These are phyloP conservation scores for Pediacus dermestoides DNA, from an alignment of 2,888 invertebrate genomes.

Conservation along the genomic window DNA sequence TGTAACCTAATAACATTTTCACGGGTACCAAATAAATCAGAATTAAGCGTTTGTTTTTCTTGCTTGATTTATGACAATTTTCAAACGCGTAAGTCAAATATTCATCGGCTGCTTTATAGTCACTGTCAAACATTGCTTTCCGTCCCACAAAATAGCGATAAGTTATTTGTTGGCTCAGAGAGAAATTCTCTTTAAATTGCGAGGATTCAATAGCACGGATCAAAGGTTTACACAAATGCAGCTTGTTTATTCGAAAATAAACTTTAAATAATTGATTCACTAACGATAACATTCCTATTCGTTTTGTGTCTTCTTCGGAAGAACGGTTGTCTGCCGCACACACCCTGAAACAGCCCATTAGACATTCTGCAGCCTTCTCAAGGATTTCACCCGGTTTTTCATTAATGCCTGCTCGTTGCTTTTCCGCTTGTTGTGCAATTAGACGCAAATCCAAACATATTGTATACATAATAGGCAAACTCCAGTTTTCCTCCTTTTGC, in stretches of 20 bases:
- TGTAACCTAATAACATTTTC: constrained; percentile 93
- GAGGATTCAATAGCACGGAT: constrained; percentile 95
- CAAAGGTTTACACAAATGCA: constrained; percentile 88
- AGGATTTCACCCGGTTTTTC: constrained; percentile 68
- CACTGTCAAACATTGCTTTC: constrained; percentile 98
- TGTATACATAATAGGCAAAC: constrained; percentile 87
- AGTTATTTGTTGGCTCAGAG: constrained; percentile 90
- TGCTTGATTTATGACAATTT: constrained; percentile 76
- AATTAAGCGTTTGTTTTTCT: constrained; percentile 86
- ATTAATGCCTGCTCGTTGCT: constrained; percentile 48
- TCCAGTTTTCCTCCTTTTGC: constrained; percentile 96
- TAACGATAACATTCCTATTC: constrained; percentile 91
- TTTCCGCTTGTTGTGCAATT: constrained; percentile 76
- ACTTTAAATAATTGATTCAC: constrained; percentile 97
- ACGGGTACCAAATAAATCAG: constrained; percentile 94
- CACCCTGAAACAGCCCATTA: constrained; percentile 90
- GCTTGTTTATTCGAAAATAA: constrained; percentile 74
- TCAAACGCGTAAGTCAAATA: constrained; percentile 90
- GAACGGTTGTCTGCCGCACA: constrained; percentile 94
- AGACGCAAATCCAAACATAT: constrained; percentile 81
- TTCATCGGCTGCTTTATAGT: constrained; percentile 90
- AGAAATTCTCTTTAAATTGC: constrained; percentile 83
- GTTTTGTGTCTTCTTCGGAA: constrained; percentile 86
- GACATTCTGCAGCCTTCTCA: constrained; percentile 89
- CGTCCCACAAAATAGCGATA: constrained; percentile 96